Evolutionary conservation across 2,797 vertebrate species (phyloP), one percentile per base, ranked within the genome.

Genomic region (Centroberyx gerrardi): DNA sequence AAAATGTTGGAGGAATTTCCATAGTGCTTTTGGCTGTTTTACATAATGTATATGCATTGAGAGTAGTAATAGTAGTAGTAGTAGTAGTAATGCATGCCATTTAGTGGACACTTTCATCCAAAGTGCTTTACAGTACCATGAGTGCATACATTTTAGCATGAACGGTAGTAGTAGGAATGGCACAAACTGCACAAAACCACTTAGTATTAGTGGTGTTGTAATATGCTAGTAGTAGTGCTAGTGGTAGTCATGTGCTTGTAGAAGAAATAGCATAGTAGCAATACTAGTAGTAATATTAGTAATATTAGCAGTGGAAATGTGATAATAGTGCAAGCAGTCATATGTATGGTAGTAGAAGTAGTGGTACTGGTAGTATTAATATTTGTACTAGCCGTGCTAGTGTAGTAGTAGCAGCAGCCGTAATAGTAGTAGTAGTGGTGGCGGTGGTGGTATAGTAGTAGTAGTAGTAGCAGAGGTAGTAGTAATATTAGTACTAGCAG

Each of bases 1-100:
- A 22, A 62, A 58, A 22, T 40, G 59, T 38, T 60, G 61, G 8
- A 64, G 40, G 42, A 56, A 44, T 14, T 58, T 77, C 62, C 46
- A 42, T 46, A n/a, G n/a, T 61, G 27, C 13, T 10, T 58, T 46
- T 68, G 13, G 18, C 14, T 22, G 31, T 52, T 54, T 22, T 22
- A 22, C 22, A 22, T 54, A 6, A 48, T 52, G 29, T 22, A 76
- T 18, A 9, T 68, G 54, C 18, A 72, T 40, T 8, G 0, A 33
- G 27, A 40, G 42, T 60, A 29, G 2, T 53, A 33, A 7, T 33
- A 1, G 33, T 33, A 33, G 33, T 33, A 7, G 4, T 5, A 5
- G 4, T 33, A 33, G 33, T 33, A 7, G 22, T 1, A 22, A 22
- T 22, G 22, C 22, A 49, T 0, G 8, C 18, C 27, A 28, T 31